Percentiles rank a stretch among this genome's conserved stretches.
phyloP scores from a whole-genome alignment of 2,113 vertebrate species.

The Chiloscyllium plagiosum region DNA sequence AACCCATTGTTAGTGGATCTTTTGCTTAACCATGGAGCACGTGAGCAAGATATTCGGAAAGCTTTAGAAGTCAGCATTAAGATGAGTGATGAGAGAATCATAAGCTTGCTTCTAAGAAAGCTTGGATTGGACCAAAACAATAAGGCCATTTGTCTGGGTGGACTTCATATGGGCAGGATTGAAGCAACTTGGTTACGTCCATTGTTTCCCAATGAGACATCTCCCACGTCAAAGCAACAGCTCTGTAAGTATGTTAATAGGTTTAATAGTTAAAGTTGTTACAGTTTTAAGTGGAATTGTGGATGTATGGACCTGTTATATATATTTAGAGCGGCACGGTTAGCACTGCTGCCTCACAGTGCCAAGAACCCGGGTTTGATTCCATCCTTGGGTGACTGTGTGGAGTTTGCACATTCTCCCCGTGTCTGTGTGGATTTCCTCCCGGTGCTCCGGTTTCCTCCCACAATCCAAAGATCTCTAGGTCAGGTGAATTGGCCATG shows the following conservation, averaged over 20 bases:
- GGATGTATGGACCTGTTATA: not conserved
- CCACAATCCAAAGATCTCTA: no score
- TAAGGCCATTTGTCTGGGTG: constrained; percentile 82
- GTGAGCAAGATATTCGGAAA: constrained; percentile 77
- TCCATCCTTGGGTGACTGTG: no score
- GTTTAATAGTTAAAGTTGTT: not conserved
- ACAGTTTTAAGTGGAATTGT: not conserved
- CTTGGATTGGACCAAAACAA: constrained; percentile 80
- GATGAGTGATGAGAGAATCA: constrained; percentile 63
- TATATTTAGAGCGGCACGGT: no score
- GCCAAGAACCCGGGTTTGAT: no score
- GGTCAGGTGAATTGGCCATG: no score
- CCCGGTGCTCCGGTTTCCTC: no score
- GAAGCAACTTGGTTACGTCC: constrained; percentile 80
- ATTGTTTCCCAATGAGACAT: constrained; percentile 69
- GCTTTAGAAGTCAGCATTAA: constrained; percentile 72
- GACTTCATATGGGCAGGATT: constrained; percentile 75
- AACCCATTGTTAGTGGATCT: constrained; percentile 79
- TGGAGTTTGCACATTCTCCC: no score
- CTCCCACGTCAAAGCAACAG: constrained; percentile 50
- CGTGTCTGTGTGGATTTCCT: no score
- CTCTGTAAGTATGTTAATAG: constrained; percentile 49
- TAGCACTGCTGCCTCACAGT: no score
- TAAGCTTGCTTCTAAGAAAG: constrained; percentile 74
- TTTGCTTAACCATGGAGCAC: constrained; percentile 67